These are phyloP conservation scores for Tillus elongatus DNA, from an alignment of 2,888 invertebrate genomes.

Conservation along the genomic window DNA sequence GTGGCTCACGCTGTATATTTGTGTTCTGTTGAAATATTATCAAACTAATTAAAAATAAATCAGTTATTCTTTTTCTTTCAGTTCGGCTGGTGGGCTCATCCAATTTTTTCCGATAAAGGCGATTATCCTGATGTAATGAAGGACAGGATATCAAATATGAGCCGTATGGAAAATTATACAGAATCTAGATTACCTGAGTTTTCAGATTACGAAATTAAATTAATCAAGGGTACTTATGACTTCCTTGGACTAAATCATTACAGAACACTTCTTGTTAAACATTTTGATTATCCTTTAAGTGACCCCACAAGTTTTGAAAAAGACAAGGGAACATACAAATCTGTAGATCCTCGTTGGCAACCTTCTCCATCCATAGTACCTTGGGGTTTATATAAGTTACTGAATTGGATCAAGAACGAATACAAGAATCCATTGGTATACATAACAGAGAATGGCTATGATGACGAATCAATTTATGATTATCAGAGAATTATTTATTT, in stretches of 20 bases:
- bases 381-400: conserved; percentile 50
- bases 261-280: conserved; percentile 42
- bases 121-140: conserved; percentile 48
- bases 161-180: conserved; percentile 38
- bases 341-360: conserved; percentile 45
- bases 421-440: conserved; percentile 47
- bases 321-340: conserved; percentile 31
- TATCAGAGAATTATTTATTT: conserved; percentile 41
- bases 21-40: too few relatives aligned
- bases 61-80: too few relatives aligned
- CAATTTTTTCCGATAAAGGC: conserved; percentile 42
- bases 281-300: conserved; percentile 31
- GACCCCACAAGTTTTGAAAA: conserved; percentile 29
- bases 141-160: conserved; percentile 37
- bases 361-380: conserved; percentile 47
- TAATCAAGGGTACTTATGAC: conserved; percentile 47
- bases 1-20: too few relatives aligned
- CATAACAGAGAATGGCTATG: conserved; percentile 53
- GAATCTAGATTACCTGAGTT: conserved; percentile 44
- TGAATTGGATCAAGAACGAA: conserved; percentile 42
- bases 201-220: conserved; percentile 38
- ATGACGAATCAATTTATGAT: conserved; percentile 44
- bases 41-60: too few relatives aligned
- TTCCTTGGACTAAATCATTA: conserved; percentile 61
- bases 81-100: conserved; percentile 43